Base-by-base conservation (phyloP, 2,888 invertebrate genomes). In the Brenthis daphne region DNA sequence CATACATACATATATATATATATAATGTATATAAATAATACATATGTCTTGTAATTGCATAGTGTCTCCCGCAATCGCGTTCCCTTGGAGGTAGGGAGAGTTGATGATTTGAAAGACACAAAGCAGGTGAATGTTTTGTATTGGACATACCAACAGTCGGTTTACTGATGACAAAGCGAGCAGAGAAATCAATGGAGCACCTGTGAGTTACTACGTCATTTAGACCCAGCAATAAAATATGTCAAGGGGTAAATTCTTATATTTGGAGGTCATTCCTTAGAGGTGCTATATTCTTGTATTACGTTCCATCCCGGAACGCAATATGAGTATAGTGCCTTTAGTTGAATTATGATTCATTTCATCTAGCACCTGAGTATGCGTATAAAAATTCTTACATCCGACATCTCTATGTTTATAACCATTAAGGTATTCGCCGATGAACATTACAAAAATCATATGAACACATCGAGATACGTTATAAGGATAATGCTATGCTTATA, bases 241-340 rank as follows among this genome's bases (percentile, higher is more conserved):
- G 71, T 68, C 70, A 71, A 84, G 85, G 86, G 87, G 82, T 84
- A 81, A 80, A 84, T 82, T 81, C 81, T 82, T 83, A 82, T 82
- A 81, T 84, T 83, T 82, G 80, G 80, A 84, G 85, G 83, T 83
- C 83, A 82, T 85, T 86, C 64, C 64, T 64, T 24, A 69, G 57
- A 57, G 50, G 56, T 85, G 57, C 65, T 69, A 63, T 65, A 70
- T 68, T 69, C 57, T 67, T 69, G 64, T 64, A 60, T 60, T 65
- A 88, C 85, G 84, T 85, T 83, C 83, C 79, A 80, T 84, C 85
- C 82, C 82, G 83, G 77, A 83, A 82, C 80, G 80, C 84, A 83
- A 86, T 86, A 87, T 84, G 85, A 85, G 79, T 81, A 74, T 77
- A 79, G 79, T 79, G 82, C 82, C 83, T 82, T 82, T 82, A 83